Evolutionary conservation across 64 coral and sea anemone genomes (phyloP).

Genomic region (Cladopsammia gracilis): DNA sequence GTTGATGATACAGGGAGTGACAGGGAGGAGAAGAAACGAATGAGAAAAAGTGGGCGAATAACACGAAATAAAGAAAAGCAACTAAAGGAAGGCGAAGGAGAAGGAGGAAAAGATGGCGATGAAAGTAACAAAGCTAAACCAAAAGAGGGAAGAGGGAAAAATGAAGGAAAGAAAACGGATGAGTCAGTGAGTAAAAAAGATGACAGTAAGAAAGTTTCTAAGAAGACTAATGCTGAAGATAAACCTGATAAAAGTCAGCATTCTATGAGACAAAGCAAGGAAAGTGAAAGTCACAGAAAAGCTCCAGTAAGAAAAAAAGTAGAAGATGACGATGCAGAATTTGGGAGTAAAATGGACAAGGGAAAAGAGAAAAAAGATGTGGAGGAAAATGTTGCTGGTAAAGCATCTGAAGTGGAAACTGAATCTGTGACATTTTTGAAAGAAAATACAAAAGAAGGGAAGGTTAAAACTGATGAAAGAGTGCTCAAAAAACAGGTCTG

Average conservation of each 20-base stretch:
- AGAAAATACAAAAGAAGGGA: not conserved
- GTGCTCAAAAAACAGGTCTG: not conserved
- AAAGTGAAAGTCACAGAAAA: not conserved
- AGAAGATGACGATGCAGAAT: constrained; percentile 1
- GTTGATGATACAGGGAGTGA: constrained; percentile 21
- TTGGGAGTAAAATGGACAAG: not conserved
- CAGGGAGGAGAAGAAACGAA: constrained; percentile 8
- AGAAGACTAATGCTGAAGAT: constrained; percentile 7
- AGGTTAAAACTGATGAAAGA: not conserved
- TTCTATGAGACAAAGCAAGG: not conserved
- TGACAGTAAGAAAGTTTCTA: not conserved
- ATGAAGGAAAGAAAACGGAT: constrained; percentile 20
- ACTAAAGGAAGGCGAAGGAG: constrained; percentile 15
- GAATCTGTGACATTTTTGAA: not conserved
- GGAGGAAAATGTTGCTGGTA: not conserved
- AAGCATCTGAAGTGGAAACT: not conserved
- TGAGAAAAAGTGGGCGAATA: constrained; percentile 20
- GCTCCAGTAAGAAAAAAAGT: not conserved
- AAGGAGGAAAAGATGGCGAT: not conserved
- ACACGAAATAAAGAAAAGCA: constrained; percentile 43
- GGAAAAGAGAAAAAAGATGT: not conserved
- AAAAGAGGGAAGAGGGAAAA: constrained; percentile 25
- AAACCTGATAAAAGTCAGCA: constrained; percentile 31
- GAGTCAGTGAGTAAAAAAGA: not conserved
- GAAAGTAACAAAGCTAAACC: not conserved